Percentiles rank a stretch among this genome's conserved stretches.
phyloP scores from a whole-genome alignment of 2,113 vertebrate genomes.

The Odobenus rosmarus region DNA sequence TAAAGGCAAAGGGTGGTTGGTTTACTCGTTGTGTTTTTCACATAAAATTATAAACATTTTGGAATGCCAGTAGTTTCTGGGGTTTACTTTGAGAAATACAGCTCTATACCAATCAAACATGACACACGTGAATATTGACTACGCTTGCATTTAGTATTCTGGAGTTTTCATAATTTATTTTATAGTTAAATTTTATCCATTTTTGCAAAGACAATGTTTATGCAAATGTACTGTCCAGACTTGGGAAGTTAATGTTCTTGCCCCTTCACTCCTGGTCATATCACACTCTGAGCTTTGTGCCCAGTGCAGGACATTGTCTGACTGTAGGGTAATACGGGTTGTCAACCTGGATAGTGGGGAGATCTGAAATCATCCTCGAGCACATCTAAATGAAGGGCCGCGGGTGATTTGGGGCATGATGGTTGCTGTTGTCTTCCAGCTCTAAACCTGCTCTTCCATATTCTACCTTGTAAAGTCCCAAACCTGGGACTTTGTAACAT shows the following conservation, averaged over 20 bases:
- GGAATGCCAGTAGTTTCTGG: background rate
- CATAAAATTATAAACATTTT: background rate
- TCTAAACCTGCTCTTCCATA: background rate
- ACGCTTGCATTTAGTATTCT: background rate
- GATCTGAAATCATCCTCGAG: background rate
- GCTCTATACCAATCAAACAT: background rate
- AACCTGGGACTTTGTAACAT: background rate
- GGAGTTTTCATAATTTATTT: background rate
- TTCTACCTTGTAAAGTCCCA: background rate
- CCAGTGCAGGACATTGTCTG: background rate
- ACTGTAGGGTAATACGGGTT: background rate
- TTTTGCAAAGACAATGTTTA: background rate
- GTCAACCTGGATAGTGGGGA: background rate
- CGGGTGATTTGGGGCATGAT: background rate
- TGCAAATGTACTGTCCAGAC: background rate
- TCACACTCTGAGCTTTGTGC: background rate
- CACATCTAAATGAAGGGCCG: background rate
- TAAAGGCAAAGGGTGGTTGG: background rate
- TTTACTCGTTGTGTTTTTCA: background rate
- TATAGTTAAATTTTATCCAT: background rate
- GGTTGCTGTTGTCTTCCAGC: background rate
- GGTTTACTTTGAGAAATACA: background rate
- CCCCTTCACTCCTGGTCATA: background rate
- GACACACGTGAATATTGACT: background rate
- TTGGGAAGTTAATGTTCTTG: background rate